A percentile compares a stretch with the other conserved stretches of the same genome.
phyloP scores from a whole-genome alignment of 2,797 vertebrate genomes.

The Cyclura pinguis region DNA sequence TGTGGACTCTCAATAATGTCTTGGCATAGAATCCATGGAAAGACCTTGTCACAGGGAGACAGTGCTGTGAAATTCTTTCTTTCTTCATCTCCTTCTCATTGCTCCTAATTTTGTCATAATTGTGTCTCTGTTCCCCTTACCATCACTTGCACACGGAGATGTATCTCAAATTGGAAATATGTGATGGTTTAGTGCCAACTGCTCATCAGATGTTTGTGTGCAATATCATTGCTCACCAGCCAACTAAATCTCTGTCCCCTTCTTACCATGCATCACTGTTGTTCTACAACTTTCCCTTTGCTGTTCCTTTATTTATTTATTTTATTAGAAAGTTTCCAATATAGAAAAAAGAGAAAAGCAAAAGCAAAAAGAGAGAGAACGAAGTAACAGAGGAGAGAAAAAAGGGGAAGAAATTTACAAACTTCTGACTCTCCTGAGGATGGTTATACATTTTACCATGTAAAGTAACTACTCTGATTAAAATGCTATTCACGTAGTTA shows the following conservation, averaged over 20 bases:
- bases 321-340: too few relatives aligned
- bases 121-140: too few relatives aligned
- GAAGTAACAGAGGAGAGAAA: too few relatives aligned
- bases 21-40: not conserved
- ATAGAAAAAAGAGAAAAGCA: too few relatives aligned
- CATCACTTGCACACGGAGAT: not conserved
- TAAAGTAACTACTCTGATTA: too few relatives aligned
- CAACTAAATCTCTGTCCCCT: not conserved
- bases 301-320: not conserved
- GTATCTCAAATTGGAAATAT: not conserved
- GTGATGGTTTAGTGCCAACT: not conserved
- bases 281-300: not conserved
- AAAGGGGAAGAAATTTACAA: too few relatives aligned
- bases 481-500: too few relatives aligned
- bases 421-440: too few relatives aligned
- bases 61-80: not conserved
- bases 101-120: not conserved
- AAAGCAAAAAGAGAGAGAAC: too few relatives aligned
- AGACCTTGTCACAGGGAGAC: not conserved
- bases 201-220: not conserved
- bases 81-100: not conserved
- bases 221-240: not conserved
- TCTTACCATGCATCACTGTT: not conserved
- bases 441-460: too few relatives aligned
- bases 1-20: constrained; percentile 7